Conservation (phyloP, 2,888 invertebrate species). For the Diploptera punctata region DNA sequence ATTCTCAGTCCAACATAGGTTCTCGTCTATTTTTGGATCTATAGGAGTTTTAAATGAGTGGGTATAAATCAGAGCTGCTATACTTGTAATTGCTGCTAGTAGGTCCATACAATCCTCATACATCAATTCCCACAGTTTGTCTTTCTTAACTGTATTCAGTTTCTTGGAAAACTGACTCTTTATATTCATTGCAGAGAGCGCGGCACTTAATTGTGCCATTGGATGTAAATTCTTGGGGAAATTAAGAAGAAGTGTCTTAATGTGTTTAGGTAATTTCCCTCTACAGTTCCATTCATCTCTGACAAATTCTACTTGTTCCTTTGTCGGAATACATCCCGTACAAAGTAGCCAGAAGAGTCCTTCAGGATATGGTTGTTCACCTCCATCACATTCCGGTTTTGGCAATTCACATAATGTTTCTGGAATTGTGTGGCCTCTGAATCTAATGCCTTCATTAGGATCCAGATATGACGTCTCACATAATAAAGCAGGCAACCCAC, state of each 20-base stretch:
- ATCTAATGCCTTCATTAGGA: slow-evolving; percentile 93
- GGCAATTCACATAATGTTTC: slow-evolving; percentile 89
- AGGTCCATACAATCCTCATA: slow-evolving; percentile 95
- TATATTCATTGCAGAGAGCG: background rate
- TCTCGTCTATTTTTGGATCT: slow-evolving; percentile 85
- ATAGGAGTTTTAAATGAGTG: slow-evolving; percentile 79
- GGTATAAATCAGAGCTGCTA: slow-evolving; percentile 93
- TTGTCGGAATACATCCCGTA: slow-evolving; percentile 85
- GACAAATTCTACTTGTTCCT: slow-evolving; percentile 47
- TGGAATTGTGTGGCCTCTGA: slow-evolving; percentile 91
- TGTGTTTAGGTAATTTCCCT: slow-evolving; percentile 88
- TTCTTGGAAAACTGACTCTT: slow-evolving; percentile 68
- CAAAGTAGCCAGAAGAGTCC: slow-evolving; percentile 93
- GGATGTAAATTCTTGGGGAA: slow-evolving; percentile 91
- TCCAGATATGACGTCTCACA: slow-evolving; percentile 95
- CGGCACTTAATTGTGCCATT: slow-evolving; percentile 85
- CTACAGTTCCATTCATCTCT: slow-evolving; percentile 80
- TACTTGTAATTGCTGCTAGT: slow-evolving; percentile 91
- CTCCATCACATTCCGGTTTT: slow-evolving; percentile 66
- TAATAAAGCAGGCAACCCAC: slow-evolving; percentile 92
- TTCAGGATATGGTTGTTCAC: slow-evolving; percentile 85
- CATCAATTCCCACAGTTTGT: slow-evolving; percentile 87
- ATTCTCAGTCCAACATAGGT: slow-evolving; percentile 93
- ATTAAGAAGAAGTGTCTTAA: slow-evolving; percentile 91
- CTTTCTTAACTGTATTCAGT: slow-evolving; percentile 87